A percentile compares a stretch with the other conserved stretches of the same genome.
phyloP scores from a whole-genome alignment of 2,888 invertebrate genomes.

The Catocala nupta region DNA sequence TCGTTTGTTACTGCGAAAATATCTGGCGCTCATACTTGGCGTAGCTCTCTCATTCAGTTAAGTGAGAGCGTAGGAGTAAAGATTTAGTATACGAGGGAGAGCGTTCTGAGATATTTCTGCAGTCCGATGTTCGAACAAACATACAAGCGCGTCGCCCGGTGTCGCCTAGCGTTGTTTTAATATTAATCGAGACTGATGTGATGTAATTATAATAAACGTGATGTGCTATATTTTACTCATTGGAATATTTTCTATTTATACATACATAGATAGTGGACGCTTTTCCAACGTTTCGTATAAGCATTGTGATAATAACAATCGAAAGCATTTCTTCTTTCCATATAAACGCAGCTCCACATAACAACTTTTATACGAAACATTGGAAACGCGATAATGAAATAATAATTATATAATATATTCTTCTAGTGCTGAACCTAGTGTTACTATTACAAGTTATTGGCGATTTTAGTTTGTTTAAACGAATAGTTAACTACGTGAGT shows the following conservation, averaged over 20 bases:
- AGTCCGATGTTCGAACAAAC: conserved; percentile 26
- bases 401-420: conserved; percentile 55
- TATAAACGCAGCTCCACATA: background rate
- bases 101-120: background rate
- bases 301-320: too few relatives aligned
- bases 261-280: conserved; percentile 36
- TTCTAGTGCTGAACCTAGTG: conserved; percentile 56
- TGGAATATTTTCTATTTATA: conserved; percentile 64
- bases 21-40: background rate
- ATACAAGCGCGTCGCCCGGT: conserved; percentile 21
- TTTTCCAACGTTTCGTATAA: conserved; percentile 36
- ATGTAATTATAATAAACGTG: conserved; percentile 65
- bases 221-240: conserved; percentile 75
- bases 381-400: conserved; percentile 18
- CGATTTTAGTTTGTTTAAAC: conserved; percentile 48
- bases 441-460: conserved; percentile 45
- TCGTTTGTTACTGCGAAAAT: conserved; percentile 2
- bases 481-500: conserved; percentile 40
- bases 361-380: conserved; percentile 29
- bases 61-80: too few relatives aligned
- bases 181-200: conserved; percentile 76
- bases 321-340: too few relatives aligned
- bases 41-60: too few relatives aligned
- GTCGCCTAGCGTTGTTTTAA: conserved; percentile 47
- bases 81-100: background rate